Conservation (phyloP, 2,888 invertebrate species). For the Neoascia interrupta region DNA sequence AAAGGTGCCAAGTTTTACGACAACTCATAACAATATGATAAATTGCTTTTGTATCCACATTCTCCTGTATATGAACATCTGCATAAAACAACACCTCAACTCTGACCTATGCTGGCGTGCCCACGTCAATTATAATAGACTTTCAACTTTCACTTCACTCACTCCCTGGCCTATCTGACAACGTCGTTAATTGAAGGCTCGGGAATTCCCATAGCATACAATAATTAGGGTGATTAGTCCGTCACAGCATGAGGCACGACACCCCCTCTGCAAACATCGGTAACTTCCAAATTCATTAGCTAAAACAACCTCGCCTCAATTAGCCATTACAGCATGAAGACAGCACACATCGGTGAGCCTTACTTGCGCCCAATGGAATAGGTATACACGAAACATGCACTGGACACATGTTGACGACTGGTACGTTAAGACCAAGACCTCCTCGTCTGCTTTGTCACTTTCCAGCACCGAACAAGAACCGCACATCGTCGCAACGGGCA, state of each 20-base stretch:
- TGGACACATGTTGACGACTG: conserved; percentile 60
- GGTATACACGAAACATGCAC: conserved; percentile 64
- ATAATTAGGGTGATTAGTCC: conserved; percentile 66
- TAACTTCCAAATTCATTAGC: conserved; percentile 66
- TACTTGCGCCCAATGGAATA: conserved; percentile 53
- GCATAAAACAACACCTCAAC: conserved; percentile 34
- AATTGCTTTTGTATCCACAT: not conserved
- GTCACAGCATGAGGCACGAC: conserved; percentile 46
- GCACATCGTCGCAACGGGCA: conserved; percentile 7
- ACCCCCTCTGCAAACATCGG: conserved; percentile 26
- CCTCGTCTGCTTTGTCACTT: conserved; percentile 19
- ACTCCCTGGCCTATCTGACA: not conserved
- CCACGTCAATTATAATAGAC: conserved; percentile 17
- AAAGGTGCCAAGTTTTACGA: no score
- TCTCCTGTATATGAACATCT: conserved; percentile 39
- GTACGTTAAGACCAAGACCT: conserved; percentile 39
- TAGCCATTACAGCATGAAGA: conserved; percentile 64
- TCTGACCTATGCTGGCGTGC: conserved; percentile 12
- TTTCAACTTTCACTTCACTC: conserved; percentile 51
- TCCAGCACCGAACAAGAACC: conserved; percentile 15
- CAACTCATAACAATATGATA: not conserved
- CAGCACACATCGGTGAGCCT: conserved; percentile 65
- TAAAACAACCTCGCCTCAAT: conserved; percentile 67
- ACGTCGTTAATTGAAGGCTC: conserved; percentile 11
- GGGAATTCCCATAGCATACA: conserved; percentile 47